Base-by-base conservation (phyloP, 2,888 invertebrate genomes). In the Lysandra coridon region DNA sequence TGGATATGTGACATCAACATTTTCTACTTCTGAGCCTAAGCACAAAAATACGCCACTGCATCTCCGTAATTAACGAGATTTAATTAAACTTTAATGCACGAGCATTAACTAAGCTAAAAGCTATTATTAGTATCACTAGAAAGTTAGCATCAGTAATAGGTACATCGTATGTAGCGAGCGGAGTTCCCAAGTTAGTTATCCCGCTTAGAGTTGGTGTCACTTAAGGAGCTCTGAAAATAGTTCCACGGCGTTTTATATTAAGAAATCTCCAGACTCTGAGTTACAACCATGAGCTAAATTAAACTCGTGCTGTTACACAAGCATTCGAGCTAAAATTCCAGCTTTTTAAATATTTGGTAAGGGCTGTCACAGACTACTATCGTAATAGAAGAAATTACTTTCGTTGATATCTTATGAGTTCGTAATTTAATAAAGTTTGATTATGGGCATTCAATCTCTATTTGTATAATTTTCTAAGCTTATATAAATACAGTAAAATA, bases 201-300 rank as follows among this genome's bases (percentile, higher is more conserved):
- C 86, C 85, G 88, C 87, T 89, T 89, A 78, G 64, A 60, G 84
- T 83, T 85, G 85, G 85, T 87, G 87, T 88, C 87, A 75, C 33
- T 76, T 57, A 57, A 76, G 53, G 57, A 76, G 76, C 49, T 33
- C 76, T 33, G 53, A 53, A 76, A 53, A 76, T 88, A 84, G 88
- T 85, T 87, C 88, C 89, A 89, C 90, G 90, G 88, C 89, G 89
- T 87, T 86, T 88, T 90, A 88, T 89, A 89, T 88, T 69, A 69
- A 69, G 69, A 69, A 69, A 69, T 69, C 33, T 69, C 69, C 30
- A 69, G 69, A 69, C 33, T 14, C 33, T 37, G 12, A 37, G 7
- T 33, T 69, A 69, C 69, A 37, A 33, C 14, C 69, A 30, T 64
- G 64, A 64, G 64, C 64, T 64, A 12, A 64, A 64, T 64, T 64